A percentile compares a stretch with the other conserved stretches of the same genome.
These are phyloP conservation scores for Echinarachnius parma DNA, from an alignment of 53 echinoderm and acorn worm genomes.

Conservation along the genomic window DNA sequence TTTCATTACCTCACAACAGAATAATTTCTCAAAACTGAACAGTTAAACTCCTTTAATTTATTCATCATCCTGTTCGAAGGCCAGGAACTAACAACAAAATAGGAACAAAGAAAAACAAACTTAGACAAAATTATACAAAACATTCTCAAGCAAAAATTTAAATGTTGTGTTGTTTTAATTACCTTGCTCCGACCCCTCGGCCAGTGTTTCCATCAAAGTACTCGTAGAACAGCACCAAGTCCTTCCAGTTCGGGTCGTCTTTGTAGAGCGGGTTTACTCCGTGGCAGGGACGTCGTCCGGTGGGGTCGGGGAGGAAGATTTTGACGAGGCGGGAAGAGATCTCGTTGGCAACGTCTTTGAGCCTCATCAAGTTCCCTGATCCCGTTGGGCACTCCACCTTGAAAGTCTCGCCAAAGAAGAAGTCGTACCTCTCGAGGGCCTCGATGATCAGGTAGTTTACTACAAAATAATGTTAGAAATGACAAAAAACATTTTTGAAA, in stretches of 20 bases:
- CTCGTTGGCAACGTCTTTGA: constrained; percentile 89
- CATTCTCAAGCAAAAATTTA: neutral
- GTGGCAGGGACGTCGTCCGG: constrained; percentile 81
- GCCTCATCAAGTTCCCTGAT: constrained; percentile 85
- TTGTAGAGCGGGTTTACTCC: constrained; percentile 71
- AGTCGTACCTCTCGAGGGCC: constrained; percentile 91
- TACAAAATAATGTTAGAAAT: constrained; percentile 6
- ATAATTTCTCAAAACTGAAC: no score
- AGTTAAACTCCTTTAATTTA: no score
- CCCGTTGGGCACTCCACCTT: constrained; percentile 97
- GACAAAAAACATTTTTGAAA: neutral
- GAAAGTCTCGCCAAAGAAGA: constrained; percentile 86
- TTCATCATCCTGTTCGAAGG: no score
- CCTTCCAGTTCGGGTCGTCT: constrained; percentile 87
- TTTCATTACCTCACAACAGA: no score
- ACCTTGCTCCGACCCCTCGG: constrained; percentile 93
- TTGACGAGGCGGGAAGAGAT: constrained; percentile 72
- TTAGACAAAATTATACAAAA: neutral
- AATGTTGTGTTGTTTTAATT: neutral
- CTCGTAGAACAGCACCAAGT: constrained; percentile 93
- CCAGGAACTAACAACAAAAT: no score
- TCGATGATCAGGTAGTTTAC: constrained; percentile 98
- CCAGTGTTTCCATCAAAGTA: constrained; percentile 94
- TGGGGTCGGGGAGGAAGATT: constrained; percentile 84
- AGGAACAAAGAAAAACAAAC: neutral